Percentiles rank a stretch among this genome's conserved stretches.
These are phyloP conservation scores for Caenorhabditis angaria DNA, from an alignment of 2,888 invertebrate genomes.

Conservation along the genomic window DNA sequence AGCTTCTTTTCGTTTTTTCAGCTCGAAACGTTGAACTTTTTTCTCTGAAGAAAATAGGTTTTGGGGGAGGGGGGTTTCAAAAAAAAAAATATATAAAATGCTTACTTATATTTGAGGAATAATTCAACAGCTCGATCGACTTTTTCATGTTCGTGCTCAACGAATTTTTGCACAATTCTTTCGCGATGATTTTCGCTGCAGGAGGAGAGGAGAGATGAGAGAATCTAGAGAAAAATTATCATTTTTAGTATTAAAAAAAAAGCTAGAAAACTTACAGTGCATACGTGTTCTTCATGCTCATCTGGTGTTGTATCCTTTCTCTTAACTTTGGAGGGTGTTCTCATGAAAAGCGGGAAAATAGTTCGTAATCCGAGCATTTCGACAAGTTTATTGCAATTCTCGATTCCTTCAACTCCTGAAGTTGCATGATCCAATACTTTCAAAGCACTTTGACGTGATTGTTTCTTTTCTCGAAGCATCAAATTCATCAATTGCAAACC, in stretches of 20 bases:
- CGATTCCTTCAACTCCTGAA: slow-evolving; percentile 89
- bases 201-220: slow-evolving; percentile 90
- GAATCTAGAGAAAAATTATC: slow-evolving; percentile 73
- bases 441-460: slow-evolving; percentile 91
- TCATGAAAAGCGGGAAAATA: slow-evolving; percentile 98
- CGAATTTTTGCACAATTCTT: slow-evolving; percentile 90
- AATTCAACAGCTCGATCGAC: slow-evolving; percentile 93
- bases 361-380: slow-evolving; percentile 92
- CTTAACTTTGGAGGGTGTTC: slow-evolving; percentile 86
- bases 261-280: slow-evolving; percentile 72
- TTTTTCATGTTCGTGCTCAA: slow-evolving; percentile 97
- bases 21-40: slow-evolving; percentile 49
- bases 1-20: slow-evolving; percentile 36
- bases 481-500: slow-evolving; percentile 98
- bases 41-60: slow-evolving; percentile 38
- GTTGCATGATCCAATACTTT: slow-evolving; percentile 94
- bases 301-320: slow-evolving; percentile 76
- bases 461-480: slow-evolving; percentile 96
- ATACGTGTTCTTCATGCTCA: slow-evolving; percentile 83
- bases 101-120: slow-evolving; percentile 83
- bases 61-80: too few relatives aligned
- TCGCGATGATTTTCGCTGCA: slow-evolving; percentile 90
- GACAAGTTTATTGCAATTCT: slow-evolving; percentile 92
- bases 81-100: not conserved
- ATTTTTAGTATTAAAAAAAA: not conserved